Base-by-base conservation (phyloP, 2,888 invertebrate genomes). In the Crocallis elinguaria region DNA sequence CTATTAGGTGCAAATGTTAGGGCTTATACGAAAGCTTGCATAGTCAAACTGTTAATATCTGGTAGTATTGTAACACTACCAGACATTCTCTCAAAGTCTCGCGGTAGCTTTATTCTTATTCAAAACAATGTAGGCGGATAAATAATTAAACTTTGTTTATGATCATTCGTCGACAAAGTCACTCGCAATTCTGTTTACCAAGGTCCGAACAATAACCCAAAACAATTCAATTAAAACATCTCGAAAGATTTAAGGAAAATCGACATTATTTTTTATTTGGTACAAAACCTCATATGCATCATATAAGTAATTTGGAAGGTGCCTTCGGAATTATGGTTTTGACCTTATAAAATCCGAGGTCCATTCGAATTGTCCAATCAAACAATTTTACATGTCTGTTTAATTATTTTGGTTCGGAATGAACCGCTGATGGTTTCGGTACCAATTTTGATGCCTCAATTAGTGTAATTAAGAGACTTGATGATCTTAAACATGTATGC, bases 271-370 rank as follows among this genome's bases (percentile, higher is more conserved):
- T 49, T 60, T 58, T 57, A 60, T 60, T 57, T 54, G 43, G 52
- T 52, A 51, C 45, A 56, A 36, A 55, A 43, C 23, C 38, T 49
- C 59, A 35, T 54, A 71, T 61, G 64, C 64, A 52, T 52, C 52
- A 35, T 52, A 38, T 49, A 57, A 49, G 55, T 52, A 57, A 62
- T 59, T 62, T 60, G 52, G 54, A 76, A 79, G 79, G 77, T 81
- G 77, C 75, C 81, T 75, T 62, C 65, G 55, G 61, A 60, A 56
- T 61, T 59, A 64, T 57, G 52, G 46, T 55, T 62, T 60, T 72
- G 77, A 78, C 82, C 79, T 79, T 76, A 73, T 61, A 60, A 66
- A 69, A 62, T 45, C 62, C 69, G 79, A 77, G 79, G 78, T 69
- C 71, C 67, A 50, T 32, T 51, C 64, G 61, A 71, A 77, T 74